Evolutionary conservation across 2,113 vertebrate species (phyloP), one percentile per base, ranked within the genome.

Genomic region (Petrocephalus microphthalmus): DNA sequence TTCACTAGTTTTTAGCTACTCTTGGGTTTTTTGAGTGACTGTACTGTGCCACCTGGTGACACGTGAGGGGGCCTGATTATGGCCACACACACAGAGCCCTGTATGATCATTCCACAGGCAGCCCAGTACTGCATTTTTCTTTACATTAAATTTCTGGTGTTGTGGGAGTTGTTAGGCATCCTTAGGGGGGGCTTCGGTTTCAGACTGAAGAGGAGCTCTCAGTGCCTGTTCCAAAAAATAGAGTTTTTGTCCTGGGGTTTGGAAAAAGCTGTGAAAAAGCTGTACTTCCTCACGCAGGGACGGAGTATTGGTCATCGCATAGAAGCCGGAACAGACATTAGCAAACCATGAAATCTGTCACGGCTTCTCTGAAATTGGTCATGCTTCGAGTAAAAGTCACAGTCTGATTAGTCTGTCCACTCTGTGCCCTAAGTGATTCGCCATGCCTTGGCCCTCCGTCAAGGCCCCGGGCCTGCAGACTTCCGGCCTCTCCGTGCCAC

Each of bases 391-490:
- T 19, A 78, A 78, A 42, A 42, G 71, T 78, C 29, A 29, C 60
- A 29, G 8, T 64, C n/a, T 29, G 60, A 67, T 10, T 67, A 11
- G n/a, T 11, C 60, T n/a, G 15, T 15, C 45, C 20, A 8, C 92
- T 88, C 37, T 56, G 71, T 51, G 13, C 92, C 89, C 91, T 92
- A 89, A 93, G 89, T 90, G 53, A 56, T 78, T 83, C 71, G 0
- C 54, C 93, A 90, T 93, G 91, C 89, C 82, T 74, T 86, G 88
- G 87, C 57, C 83, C 47, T 85, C 88, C 1, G 82, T 33, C 4
- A 84, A 64, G 91, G 52, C 88, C n/a, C 87, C 89, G 90, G 88
- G 92, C 57, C 91, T 87, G 90, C 49, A 89, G 7, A 89, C 89
- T 81, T 89, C 89, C 91, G 57, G 56, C 19, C 42, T 64, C 37